These are phyloP conservation scores for Harpalus rufipes DNA, from an alignment of 2,888 invertebrate genomes.

Conservation along the genomic window DNA sequence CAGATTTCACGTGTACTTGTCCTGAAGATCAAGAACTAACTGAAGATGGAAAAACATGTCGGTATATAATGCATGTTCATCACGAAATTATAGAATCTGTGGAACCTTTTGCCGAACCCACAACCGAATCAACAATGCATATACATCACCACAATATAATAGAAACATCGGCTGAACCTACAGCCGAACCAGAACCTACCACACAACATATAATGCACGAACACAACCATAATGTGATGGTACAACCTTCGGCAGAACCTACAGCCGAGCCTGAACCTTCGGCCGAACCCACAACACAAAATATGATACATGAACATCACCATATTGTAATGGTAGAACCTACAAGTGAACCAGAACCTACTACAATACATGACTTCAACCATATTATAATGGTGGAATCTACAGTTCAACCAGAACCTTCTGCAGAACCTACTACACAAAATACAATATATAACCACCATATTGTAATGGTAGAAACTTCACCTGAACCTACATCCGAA, in stretches of 20 bases:
- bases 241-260: constrained; percentile 70
- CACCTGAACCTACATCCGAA: constrained; percentile 71
- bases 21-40: constrained; percentile 80
- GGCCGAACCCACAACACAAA: constrained; percentile 67
- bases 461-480: too few species aligned
- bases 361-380: constrained; percentile 50
- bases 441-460: too few species aligned
- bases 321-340: constrained; percentile 66
- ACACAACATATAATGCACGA: constrained; percentile 74
- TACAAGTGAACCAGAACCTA: constrained; percentile 68
- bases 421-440: constrained; percentile 70
- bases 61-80: constrained; percentile 70
- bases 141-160: background rate
- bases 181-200: constrained; percentile 73
- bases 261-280: constrained; percentile 70
- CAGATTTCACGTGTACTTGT: constrained; percentile 85
- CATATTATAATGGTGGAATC: constrained; percentile 66
- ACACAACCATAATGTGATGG: constrained; percentile 32
- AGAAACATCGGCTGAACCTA: constrained; percentile 77
- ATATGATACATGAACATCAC: constrained; percentile 6
- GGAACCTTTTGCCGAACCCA: constrained; percentile 70
- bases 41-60: constrained; percentile 77
- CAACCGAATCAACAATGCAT: constrained; percentile 73
- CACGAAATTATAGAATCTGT: background rate
- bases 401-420: constrained; percentile 68